A percentile compares a stretch with the other conserved stretches of the same genome.
These are phyloP conservation scores for Nephrotoma guestfalica DNA, from an alignment of 2,888 invertebrate genomes.

Conservation along the genomic window DNA sequence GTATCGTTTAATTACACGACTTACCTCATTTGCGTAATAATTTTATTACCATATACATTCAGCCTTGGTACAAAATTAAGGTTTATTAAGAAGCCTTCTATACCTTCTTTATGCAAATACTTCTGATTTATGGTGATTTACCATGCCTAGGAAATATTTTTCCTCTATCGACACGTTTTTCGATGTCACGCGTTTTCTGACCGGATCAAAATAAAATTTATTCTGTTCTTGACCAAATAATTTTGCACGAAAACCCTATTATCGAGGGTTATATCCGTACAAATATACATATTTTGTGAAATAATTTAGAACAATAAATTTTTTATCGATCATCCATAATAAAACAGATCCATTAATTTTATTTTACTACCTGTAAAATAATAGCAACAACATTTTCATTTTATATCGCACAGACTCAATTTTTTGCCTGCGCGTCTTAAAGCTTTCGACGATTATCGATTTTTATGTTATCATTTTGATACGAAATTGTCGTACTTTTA, in stretches of 20 bases:
- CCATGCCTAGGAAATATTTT: background rate
- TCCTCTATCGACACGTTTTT: background rate
- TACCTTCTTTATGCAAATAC: background rate
- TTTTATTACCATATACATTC: background rate
- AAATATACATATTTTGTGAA: background rate
- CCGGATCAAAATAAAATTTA: too few relatives aligned
- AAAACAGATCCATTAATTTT: background rate
- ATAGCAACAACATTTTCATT: background rate
- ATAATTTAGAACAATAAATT: background rate
- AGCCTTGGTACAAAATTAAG: background rate
- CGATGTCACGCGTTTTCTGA: too few relatives aligned
- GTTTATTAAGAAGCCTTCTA: background rate
- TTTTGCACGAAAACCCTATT: background rate
- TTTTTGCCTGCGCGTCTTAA: background rate
- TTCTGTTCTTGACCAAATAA: too few relatives aligned
- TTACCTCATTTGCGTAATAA: background rate
- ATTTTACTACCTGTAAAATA: background rate
- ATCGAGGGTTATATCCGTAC: background rate
- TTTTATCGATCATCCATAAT: background rate
- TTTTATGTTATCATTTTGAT: background rate
- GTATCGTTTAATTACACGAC: background rate
- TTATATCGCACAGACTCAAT: background rate
- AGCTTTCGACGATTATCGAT: background rate
- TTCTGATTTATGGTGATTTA: background rate
- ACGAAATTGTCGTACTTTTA: background rate